Base-by-base conservation (phyloP, 1,140 invertebrate genomes). In the Oryzaephilus surinamensis region DNA sequence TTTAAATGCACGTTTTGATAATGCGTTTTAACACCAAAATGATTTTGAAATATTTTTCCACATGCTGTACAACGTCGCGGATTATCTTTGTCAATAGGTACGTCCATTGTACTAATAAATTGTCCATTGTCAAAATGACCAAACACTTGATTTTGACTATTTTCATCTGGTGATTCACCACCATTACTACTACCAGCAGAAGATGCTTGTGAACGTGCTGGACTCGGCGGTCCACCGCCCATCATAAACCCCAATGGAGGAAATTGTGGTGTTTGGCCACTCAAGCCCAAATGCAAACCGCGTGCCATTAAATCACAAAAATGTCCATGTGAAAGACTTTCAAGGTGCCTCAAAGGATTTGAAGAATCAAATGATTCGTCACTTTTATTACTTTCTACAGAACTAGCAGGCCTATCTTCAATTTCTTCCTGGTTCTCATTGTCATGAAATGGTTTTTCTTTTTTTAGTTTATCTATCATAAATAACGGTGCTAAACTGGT, bases 1-100 rank as follows among this genome's bases (percentile, higher is more conserved):
- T 96, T 96, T 26, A 96, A 74, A 67, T 97, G 94, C 0, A 92
- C 86, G 62, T 90, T 95, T 67, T 93, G 90, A 64, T 92, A 96
- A 57, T 97, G 93, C 0, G 86, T 90, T 64, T 94, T 95, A 1
- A 95, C 79, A n/a, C 84, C 83, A 55, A 94, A 96, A 55, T 91
- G 84, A 55, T 94, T 96, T 59, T 91, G 87, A 64, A 96, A 96
- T 48, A 88, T 74, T 63, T 94, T 93, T 7, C 86, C 89, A 60
- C 93, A 97, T 10, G 85, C 84, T 2, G 83, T 81, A 62, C 93
- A 97, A 49, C 84, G 77, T 3, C 85, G 68, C 0, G 87, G 85
- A 43, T 71, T 71, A 41, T 81, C 77, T 54, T 77, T 79, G 59
- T 90, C 89, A 11, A 93, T 74, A 4, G 91, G 90, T 11, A 94